phyloP scores from a whole-genome alignment of 2,888 invertebrate genomes.

The Troglohyphantes excavatus region DNA sequence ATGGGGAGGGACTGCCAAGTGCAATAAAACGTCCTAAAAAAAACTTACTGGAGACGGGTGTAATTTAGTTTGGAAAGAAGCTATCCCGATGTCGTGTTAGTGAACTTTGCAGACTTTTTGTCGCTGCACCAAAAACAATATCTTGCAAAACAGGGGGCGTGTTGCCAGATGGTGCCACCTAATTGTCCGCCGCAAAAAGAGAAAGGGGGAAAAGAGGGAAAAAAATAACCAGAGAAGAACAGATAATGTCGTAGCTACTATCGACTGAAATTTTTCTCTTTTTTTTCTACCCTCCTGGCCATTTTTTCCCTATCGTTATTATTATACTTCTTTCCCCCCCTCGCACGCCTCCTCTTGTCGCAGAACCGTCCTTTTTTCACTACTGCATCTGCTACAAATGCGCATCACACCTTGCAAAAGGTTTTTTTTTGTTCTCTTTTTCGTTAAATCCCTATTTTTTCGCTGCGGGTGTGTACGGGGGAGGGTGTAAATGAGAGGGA shows the following conservation, averaged over 20 bases:
- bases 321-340: constrained; percentile 51
- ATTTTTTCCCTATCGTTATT: constrained; percentile 61
- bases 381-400: constrained; percentile 75
- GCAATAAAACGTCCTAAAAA: constrained; percentile 72
- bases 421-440: constrained; percentile 45
- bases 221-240: constrained; percentile 41
- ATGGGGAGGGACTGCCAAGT: constrained; percentile 19
- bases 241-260: constrained; percentile 77
- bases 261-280: constrained; percentile 74
- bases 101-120: constrained; percentile 77
- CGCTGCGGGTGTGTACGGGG: constrained; percentile 31
- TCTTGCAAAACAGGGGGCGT: constrained; percentile 77
- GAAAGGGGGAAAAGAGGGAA: constrained; percentile 14
- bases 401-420: constrained; percentile 57
- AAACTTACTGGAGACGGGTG: constrained; percentile 56
- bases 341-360: constrained; percentile 8
- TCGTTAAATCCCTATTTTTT: constrained; percentile 60
- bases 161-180: constrained; percentile 76
- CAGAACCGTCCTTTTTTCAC: constrained; percentile 51
- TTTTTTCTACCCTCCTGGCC: constrained; percentile 59
- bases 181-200: constrained; percentile 77
- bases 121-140: constrained; percentile 73
- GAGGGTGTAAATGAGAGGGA: constrained; percentile 38
- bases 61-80: constrained; percentile 57
- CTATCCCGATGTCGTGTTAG: constrained; percentile 71